Conservation (phyloP, 2,797 vertebrate species). For the Gastrophryne carolinensis region DNA sequence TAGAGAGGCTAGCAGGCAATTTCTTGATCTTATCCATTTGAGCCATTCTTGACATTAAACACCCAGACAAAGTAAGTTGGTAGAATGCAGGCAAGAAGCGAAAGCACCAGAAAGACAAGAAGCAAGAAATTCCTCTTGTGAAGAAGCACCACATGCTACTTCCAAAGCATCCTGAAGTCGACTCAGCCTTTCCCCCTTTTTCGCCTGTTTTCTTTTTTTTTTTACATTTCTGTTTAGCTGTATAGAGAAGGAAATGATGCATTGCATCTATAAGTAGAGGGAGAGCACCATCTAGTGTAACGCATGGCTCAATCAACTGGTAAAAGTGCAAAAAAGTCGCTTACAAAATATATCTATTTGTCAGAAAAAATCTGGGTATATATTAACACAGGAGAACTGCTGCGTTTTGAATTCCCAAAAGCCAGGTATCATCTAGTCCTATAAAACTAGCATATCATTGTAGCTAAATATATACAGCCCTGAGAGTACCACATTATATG, state of each 20-base stretch:
- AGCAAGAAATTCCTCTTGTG: slow-evolving; percentile 20
- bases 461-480: too few species aligned
- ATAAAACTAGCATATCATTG: too few species aligned
- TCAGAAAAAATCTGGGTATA: too few species aligned
- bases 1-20: slow-evolving; percentile 18
- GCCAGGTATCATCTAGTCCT: too few species aligned
- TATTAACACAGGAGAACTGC: too few species aligned
- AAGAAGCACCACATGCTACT: slow-evolving; percentile 28
- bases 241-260: slow-evolving; percentile 15
- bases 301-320: background rate
- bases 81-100: slow-evolving; percentile 1
- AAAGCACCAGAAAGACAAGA: slow-evolving; percentile 13
- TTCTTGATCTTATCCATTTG: slow-evolving; percentile 11
- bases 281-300: slow-evolving; percentile 39
- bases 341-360: too few species aligned
- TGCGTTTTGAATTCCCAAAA: too few species aligned
- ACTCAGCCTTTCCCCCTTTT: slow-evolving; percentile 35
- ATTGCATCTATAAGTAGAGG: background rate
- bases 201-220: slow-evolving; percentile 31
- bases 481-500: too few species aligned
- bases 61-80: slow-evolving; percentile 3
- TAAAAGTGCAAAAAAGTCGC: background rate
- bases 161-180: slow-evolving; percentile 22
- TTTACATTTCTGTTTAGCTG: background rate
- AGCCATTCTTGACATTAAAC: slow-evolving; percentile 37